Conservation (phyloP, 2,797 vertebrate species). For the Euthynnus affinis region DNA sequence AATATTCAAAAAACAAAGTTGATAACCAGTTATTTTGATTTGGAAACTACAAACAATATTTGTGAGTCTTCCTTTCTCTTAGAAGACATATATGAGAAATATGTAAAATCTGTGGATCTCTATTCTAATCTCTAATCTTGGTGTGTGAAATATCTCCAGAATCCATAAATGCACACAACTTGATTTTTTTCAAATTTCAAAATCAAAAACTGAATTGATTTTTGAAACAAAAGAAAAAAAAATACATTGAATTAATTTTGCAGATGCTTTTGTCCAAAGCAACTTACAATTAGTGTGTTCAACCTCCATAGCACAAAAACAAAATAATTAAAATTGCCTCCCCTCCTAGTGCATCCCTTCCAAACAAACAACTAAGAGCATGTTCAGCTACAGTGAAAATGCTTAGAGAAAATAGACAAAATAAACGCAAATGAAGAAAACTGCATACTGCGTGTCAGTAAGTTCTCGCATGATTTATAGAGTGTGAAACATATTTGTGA, state of each 20-base stretch:
- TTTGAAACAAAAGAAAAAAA: neutral
- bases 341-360: too few species aligned
- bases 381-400: neutral
- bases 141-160: neutral
- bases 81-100: too few species aligned
- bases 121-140: too few species aligned
- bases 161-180: neutral
- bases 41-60: neutral
- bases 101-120: neutral
- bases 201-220: conserved; percentile 9
- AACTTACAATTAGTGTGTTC: neutral
- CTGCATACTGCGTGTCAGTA: neutral
- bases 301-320: neutral
- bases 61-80: neutral
- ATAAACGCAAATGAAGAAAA: neutral
- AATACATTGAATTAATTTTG: neutral
- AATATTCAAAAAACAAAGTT: neutral
- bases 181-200: neutral
- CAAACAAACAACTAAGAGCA: too few species aligned
- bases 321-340: too few species aligned
- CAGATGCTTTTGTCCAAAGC: too few species aligned
- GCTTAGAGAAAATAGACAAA: neutral
- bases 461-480: neutral
- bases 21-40: neutral
- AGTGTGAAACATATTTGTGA: conserved; percentile 5